Evolutionary conservation across 2,113 vertebrate genomes (phyloP), one percentile per base, ranked within the genome.

Genomic region (Oxygymnocypris stewartii): DNA sequence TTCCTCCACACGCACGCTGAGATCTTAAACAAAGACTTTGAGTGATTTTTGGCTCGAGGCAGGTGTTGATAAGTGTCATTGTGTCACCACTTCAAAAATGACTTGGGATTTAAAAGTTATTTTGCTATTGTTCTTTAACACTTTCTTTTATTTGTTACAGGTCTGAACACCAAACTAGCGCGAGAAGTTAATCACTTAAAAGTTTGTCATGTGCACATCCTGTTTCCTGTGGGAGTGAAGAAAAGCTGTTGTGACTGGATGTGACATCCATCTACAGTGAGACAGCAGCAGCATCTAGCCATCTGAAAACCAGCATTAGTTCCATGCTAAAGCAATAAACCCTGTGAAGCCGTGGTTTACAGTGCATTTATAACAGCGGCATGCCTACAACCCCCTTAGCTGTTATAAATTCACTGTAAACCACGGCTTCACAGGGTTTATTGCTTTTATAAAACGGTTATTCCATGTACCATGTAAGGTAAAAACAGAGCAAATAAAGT

Each of bases 81-180:
- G n/a, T 65, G 79, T 65, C 79, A 65, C 59, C 1, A 37, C 37
- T 18, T 81, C 37, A 65, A 28, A 65, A 65, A 11, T 6, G 13
- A 65, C 59, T 44, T 63, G 59, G 78, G 78, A 79, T 42, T 79
- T 79, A 79, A 79, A 78, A 61, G 54, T 81, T 65, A 4, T 81
- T n/a, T 44, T 12, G 2, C 51, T 35, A 14, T 20, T 81, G n/a
- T 81, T 44, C 59, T 31, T 28, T 47, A 44, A 81, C n/a, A n/a
- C 59, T 2, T 47, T 37, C 5, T 37, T 79, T 63, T 42, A n/a
- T 63, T 37, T 80, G 35, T 37, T 12, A 61, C 20, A n/a, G 10
- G n/a, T 79, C 25, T 77, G 44, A 77, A 31, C 23, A 9, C 7
- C 67, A 71, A 69, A 40, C 69, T 76, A 47, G n/a, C 2, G 1